Conservation (phyloP, 2,888 invertebrate species). For the Ligdia adustata region DNA sequence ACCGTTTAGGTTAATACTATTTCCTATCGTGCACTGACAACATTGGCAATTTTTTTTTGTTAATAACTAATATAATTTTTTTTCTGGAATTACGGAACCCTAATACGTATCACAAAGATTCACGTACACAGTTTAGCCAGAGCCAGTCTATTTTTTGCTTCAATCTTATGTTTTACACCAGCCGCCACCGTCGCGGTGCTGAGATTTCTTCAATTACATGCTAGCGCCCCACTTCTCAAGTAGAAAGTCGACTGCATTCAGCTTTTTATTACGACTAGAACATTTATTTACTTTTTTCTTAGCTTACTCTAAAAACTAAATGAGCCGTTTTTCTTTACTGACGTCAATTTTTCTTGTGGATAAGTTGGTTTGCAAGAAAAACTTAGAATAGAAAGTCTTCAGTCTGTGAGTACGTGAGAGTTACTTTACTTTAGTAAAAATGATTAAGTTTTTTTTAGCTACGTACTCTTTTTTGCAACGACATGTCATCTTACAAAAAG, state of each 20-base stretch:
- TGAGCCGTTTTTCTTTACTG: slow-evolving; percentile 5
- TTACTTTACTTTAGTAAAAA: too few species aligned
- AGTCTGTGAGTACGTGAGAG: too few species aligned
- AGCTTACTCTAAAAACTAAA: slow-evolving; percentile 21
- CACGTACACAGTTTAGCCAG: not conserved
- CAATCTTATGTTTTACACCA: slow-evolving; percentile 34
- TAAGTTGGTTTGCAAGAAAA: not conserved
- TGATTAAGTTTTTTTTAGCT: too few species aligned
- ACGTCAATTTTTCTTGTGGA: slow-evolving; percentile 1
- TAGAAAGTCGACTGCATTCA: slow-evolving; percentile 57
- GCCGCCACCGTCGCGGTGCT: slow-evolving; percentile 51
- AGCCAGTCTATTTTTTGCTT: not conserved
- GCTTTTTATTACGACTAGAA: slow-evolving; percentile 29
- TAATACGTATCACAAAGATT: not conserved
- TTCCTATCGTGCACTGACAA: too few species aligned
- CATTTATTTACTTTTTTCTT: slow-evolving; percentile 25
- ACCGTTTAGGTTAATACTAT: too few species aligned
- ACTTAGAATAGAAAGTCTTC: too few species aligned
- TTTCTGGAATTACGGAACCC: too few species aligned
- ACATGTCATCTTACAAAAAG: too few species aligned
- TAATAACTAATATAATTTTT: too few species aligned
- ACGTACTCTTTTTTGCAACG: too few species aligned
- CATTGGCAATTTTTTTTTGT: too few species aligned
- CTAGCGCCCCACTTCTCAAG: slow-evolving; percentile 49
- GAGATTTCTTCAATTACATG: slow-evolving; percentile 69